Base-by-base conservation (phyloP, 2,888 invertebrate genomes). In the Operophtera brumata region DNA sequence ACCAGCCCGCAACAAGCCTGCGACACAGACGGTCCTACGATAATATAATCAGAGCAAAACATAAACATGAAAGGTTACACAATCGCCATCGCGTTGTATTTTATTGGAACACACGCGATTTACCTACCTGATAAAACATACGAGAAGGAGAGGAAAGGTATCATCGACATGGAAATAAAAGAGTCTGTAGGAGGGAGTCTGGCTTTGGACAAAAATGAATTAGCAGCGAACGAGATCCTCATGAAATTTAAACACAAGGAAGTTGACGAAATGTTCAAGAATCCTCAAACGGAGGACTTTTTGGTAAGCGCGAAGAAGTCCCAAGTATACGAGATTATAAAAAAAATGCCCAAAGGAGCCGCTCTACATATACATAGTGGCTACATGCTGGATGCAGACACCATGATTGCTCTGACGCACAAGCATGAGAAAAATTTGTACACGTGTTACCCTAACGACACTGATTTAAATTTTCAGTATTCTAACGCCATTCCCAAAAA, bases 271-370 rank as follows among this genome's bases (percentile, higher is more conserved):
- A 91, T 92, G 9, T 84, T 88, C 62, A 66, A 73, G 0, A 78
- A 91, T 51, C 91, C 92, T 0, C 75, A 80, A 47, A 70, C 82
- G 6, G 95, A 94, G 69, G 88, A 92, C 40, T 93, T 94, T 1
- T 91, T 91, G 62, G 70, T 89, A 0, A 77, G 90, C 8, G 93
- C 96, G 10, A 84, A 91, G 11, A 74, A 84, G 0, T 95, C 95
- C 0, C 82, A 91, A 49, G 92, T 96, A 2, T 96, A 93, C 70
- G 78, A 92, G 61, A 85, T 94, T 3, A 92, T 96, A 7, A 84
- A 84, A 49, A 78, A 72, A 45, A 92, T 96, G 91, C 96, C 96
- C 0, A 96, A 96, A 83, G 96, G 95, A 0, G 93, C 91, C 0
- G 93, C 92, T 0, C 76, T 95, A 10, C 96, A 95, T 67, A 90